Conservation (phyloP, 1,140 invertebrate genomes). For the Microplitis mediator region DNA sequence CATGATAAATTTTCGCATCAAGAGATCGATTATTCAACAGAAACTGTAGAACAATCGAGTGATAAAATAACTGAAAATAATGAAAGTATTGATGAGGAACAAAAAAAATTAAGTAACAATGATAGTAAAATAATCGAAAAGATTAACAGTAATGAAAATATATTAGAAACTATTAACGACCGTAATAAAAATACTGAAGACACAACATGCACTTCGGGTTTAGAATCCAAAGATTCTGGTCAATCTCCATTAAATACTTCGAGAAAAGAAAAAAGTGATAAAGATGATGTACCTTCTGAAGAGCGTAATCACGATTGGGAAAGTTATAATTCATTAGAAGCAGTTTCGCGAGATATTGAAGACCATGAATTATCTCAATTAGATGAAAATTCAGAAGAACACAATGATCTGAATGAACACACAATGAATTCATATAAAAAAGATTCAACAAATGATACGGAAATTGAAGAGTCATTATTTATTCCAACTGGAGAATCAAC, state of each 20-base stretch:
- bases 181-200: background rate
- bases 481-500: constrained; percentile 46
- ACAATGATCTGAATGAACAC: constrained; percentile 19
- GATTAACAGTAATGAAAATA: no score
- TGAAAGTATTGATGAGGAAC: background rate
- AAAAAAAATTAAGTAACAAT: background rate
- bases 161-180: no score
- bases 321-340: constrained; percentile 45
- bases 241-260: no score
- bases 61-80: background rate
- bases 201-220: background rate
- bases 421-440: background rate
- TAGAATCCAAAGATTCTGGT: background rate
- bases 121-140: no score
- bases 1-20: background rate
- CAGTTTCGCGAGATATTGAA: background rate
- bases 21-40: background rate
- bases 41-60: background rate
- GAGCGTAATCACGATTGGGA: constrained; percentile 28
- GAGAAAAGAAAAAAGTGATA: background rate
- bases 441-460: constrained; percentile 26
- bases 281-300: background rate
- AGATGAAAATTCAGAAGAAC: constrained; percentile 12
- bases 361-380: background rate
- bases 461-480: constrained; percentile 40